Conservation (phyloP, 2,113 vertebrate genomes). For the Labeo rohita region DNA sequence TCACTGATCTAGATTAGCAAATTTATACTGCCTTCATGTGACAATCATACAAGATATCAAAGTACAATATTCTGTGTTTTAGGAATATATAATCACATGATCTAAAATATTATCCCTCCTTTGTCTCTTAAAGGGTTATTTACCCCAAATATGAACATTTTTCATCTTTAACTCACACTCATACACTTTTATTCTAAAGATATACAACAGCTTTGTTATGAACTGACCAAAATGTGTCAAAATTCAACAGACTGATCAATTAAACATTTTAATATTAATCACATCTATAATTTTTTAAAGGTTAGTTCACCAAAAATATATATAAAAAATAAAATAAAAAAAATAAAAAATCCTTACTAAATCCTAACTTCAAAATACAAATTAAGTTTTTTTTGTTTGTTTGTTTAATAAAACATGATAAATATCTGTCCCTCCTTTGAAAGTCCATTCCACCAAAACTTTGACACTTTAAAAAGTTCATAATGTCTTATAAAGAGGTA, state of each 20-base stretch:
- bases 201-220: not conserved
- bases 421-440: not conserved
- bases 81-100: not conserved
- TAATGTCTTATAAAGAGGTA: not conserved
- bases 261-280: not conserved
- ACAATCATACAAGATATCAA: not conserved
- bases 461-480: not conserved
- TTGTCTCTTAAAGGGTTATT: not conserved
- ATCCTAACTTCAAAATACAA: not conserved
- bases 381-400: too few relatives aligned
- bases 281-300: not conserved
- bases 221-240: not conserved
- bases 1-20: constrained; percentile 1
- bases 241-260: not conserved
- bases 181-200: not conserved
- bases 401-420: not conserved
- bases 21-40: not conserved
- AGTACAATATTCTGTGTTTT: not conserved
- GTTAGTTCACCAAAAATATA: not conserved
- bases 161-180: not conserved
- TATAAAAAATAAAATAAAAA: not conserved
- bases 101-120: not conserved
- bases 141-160: not conserved
- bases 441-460: not conserved
- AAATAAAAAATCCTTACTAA: not conserved